Evolutionary conservation across 2,797 vertebrate species (phyloP).

Genomic region (Saxicola maurus): DNA sequence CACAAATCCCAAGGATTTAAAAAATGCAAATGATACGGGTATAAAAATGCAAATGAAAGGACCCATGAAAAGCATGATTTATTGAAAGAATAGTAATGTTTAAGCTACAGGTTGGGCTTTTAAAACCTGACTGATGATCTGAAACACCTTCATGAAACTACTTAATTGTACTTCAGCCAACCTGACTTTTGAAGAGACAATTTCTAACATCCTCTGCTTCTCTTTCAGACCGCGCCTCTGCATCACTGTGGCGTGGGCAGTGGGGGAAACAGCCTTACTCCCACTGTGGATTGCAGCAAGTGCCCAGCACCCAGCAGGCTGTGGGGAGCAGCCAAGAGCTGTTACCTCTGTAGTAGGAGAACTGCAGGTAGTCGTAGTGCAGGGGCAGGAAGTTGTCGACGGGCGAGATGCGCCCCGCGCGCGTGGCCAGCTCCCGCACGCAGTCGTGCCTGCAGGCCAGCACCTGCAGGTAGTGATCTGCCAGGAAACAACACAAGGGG

Average conservation of each 20-base stretch:
- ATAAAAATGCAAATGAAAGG: background rate
- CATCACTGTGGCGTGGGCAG: too few species aligned
- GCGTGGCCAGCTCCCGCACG: slow-evolving; percentile 88
- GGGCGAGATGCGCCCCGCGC: slow-evolving; percentile 89
- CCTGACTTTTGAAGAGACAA: background rate
- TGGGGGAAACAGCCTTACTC: rapidly evolving
- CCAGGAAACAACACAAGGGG: background rate
- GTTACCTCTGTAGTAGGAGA: slow-evolving; percentile 91
- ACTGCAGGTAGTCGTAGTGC: slow-evolving; percentile 95
- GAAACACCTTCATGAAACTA: background rate
- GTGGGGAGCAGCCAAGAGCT: rapidly evolving
- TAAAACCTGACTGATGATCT: background rate
- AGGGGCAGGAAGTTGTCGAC: slow-evolving; percentile 95
- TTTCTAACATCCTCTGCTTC: background rate
- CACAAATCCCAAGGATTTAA: background rate
- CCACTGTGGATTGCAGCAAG: background rate
- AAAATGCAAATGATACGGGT: background rate
- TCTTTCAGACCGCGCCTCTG: background rate
- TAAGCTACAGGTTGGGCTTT: background rate
- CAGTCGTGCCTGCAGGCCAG: slow-evolving; percentile 92
- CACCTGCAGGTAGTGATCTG: slow-evolving; percentile 94
- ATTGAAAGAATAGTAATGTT: background rate
- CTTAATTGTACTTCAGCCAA: background rate
- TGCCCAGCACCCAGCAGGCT: background rate
- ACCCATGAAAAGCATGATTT: background rate